Evolutionary conservation across 2,888 invertebrate genomes (phyloP).

Genomic region (Pterostichus madidus): DNA sequence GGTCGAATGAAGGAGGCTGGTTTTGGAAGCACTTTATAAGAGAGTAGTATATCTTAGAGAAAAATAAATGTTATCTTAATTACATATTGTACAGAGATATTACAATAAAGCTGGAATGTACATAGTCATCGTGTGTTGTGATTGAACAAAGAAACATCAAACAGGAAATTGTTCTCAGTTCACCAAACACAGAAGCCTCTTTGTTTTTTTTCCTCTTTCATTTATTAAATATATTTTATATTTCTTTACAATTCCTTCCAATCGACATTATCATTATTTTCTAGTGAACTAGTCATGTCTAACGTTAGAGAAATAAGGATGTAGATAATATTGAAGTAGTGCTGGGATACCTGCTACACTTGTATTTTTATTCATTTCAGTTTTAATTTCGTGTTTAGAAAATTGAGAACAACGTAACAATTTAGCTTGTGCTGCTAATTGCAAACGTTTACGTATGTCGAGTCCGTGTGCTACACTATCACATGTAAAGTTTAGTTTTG

Average conservation of each 20-base stretch:
- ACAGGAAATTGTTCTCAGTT: constrained; percentile 28
- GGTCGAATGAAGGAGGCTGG: constrained; percentile 54
- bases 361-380: not conserved
- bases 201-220: not conserved
- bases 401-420: constrained; percentile 41
- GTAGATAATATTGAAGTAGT: too few relatives aligned
- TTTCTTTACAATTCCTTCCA: too few relatives aligned
- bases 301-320: too few relatives aligned
- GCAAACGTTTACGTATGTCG: constrained; percentile 43
- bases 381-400: not conserved
- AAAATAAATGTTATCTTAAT: constrained; percentile 67
- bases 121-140: constrained; percentile 59
- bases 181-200: constrained; percentile 1
- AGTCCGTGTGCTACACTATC: constrained; percentile 62
- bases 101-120: constrained; percentile 66
- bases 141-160: constrained; percentile 50
- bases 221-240: not conserved
- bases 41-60: constrained; percentile 66
- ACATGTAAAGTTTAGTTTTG: constrained; percentile 56
- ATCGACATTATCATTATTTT: too few relatives aligned
- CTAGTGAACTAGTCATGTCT: too few relatives aligned
- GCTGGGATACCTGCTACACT: not conserved
- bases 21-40: constrained; percentile 67
- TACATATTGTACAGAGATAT: constrained; percentile 67
- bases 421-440: constrained; percentile 42